These are phyloP conservation scores for Acrossocheilus wenchowensis DNA, from an alignment of 2,797 vertebrate species.

Conservation along the genomic window DNA sequence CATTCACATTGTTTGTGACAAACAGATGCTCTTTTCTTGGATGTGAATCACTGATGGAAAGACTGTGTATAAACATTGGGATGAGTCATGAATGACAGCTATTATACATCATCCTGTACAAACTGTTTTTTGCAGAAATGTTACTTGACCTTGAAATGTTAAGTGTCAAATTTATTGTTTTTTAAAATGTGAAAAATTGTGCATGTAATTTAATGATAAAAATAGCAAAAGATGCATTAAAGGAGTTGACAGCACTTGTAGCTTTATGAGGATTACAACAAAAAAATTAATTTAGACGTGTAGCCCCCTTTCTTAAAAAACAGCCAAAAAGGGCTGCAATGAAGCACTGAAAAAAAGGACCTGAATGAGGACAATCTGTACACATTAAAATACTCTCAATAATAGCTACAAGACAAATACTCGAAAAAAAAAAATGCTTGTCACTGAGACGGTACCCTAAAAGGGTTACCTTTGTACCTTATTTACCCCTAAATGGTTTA, in stretches of 20 bases:
- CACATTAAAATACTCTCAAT: background rate
- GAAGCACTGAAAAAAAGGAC: background rate
- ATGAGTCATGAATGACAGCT: conserved; percentile 18
- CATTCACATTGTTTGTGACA: conserved; percentile 21
- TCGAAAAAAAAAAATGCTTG: background rate
- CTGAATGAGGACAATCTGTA: background rate
- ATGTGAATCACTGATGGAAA: conserved; percentile 20
- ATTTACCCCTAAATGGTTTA: background rate
- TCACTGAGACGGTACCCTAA: background rate
- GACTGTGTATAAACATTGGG: conserved; percentile 17
- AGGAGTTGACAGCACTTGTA: background rate
- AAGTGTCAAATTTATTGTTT: background rate
- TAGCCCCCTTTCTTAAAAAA: background rate
- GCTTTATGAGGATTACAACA: background rate
- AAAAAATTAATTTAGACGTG: background rate
- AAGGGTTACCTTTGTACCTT: background rate
- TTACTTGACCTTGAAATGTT: conserved; percentile 3
- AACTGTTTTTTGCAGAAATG: background rate
- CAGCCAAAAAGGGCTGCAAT: background rate
- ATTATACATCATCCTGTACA: background rate
- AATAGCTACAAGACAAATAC: background rate
- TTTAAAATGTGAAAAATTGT: background rate
- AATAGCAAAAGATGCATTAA: background rate
- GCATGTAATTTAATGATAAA: background rate
- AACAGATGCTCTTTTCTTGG: conserved; percentile 33